These are phyloP conservation scores for Aviceda subcristata DNA, from an alignment of 2,113 vertebrate species.

Conservation along the genomic window DNA sequence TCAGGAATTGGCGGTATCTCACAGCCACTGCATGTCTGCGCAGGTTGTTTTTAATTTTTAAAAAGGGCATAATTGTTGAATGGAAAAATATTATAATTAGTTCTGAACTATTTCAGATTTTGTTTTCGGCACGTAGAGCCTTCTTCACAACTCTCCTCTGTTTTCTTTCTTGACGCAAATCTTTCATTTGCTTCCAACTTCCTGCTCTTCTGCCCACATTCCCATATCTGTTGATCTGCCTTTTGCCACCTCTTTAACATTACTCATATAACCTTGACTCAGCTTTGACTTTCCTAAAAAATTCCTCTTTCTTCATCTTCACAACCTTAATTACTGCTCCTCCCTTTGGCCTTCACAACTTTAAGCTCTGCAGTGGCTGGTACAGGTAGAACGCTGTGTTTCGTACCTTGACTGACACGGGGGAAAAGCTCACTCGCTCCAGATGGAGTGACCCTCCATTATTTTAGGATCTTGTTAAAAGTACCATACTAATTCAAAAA, in stretches of 20 bases:
- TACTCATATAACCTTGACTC: constrained; percentile 61
- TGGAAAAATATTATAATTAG: constrained; percentile 49
- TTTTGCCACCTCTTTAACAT: constrained; percentile 30
- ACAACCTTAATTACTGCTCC: neutral
- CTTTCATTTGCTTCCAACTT: constrained; percentile 64
- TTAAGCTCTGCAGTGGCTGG: neutral
- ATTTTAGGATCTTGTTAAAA: neutral
- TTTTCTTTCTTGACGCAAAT: neutral
- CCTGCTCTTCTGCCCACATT: constrained; percentile 3
- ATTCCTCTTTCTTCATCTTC: neutral
- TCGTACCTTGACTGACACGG: neutral
- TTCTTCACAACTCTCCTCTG: neutral
- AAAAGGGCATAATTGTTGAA: constrained; percentile 38
- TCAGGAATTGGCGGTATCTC: neutral
- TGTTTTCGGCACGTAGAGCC: neutral
- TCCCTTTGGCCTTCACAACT: neutral
- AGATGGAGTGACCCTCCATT: neutral
- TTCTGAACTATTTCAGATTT: constrained; percentile 27
- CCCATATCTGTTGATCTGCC: constrained; percentile 33
- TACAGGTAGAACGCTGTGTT: neutral
- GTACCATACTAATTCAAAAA: neutral
- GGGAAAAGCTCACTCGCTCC: neutral
- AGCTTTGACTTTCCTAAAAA: constrained; percentile 40
- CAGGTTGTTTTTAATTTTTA: constrained; percentile 32
- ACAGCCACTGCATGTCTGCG: neutral